Evolutionary conservation across 64 coral and sea anemone genomes (phyloP), one percentile per base, ranked within the genome.

Genomic region (Actinia tenebrosa): DNA sequence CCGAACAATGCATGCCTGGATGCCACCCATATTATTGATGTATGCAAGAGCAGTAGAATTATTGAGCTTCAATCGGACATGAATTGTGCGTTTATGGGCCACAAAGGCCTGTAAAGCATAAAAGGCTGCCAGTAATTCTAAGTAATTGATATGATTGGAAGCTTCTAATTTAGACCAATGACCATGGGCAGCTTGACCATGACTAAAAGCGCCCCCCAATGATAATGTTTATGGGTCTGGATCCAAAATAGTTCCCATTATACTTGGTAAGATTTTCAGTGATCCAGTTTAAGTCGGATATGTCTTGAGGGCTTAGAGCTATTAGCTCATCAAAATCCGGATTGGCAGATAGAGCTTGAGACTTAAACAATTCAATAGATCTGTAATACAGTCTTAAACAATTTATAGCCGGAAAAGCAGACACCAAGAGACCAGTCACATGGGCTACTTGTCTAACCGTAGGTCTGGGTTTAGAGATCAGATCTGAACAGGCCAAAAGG

Each of bases 321-420:
- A 64, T 44, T 16, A 5, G 0, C 7, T 87, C 27, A 5, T 89
- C 89, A 87, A 44, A 95, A 56, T 92, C 87, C 37, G 42, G 16
- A 64, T 37, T 53, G 4, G 1, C 19, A 26, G 81, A 82, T 56
- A 95, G 60, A 19, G 71, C 83, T 37, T 75, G 53, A 89, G 86
- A 86, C 86, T 91, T 95, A 50, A 84, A 89, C 3, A 89, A 47
- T 56, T 95, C 89, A 77, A 91, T 87, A 77, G 89, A 95, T 53
- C 93, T 79, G 61, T 91, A 88, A 71, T 85, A 63, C 0, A 88
- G 27, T 43, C 54, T 78, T 42, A 95, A 64, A 86, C 88, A 91
- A 58, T 82, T 88, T 10, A 95, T 85, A 77, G 87, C 89, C 3
- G 86, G 93, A 30, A 95, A 80, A 5, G 93, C 89, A 17, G 93